phyloP scores from a whole-genome alignment of 2,113 vertebrate species.

The Phodopus roborovskii region DNA sequence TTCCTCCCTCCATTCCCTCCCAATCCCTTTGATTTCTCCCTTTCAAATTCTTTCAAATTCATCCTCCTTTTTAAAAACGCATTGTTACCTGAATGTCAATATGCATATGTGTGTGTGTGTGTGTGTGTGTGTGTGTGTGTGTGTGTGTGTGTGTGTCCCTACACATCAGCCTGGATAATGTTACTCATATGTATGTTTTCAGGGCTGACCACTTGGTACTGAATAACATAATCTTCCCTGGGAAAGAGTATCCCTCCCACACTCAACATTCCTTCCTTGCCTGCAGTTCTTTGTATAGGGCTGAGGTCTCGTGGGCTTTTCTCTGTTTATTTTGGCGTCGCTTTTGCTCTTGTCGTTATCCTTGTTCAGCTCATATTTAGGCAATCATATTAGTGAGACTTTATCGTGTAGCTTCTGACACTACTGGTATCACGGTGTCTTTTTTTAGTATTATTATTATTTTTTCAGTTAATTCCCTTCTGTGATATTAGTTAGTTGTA shows the following conservation, averaged over 20 bases:
- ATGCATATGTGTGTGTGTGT: no score
- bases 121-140: no score
- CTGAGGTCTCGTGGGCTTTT: neutral
- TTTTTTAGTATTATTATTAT: no score
- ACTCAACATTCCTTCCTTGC: neutral
- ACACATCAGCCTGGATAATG: neutral
- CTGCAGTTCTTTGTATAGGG: neutral
- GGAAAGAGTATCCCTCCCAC: neutral
- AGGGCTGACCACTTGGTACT: neutral
- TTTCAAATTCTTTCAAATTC: no score
- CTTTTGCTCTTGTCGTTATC: neutral
- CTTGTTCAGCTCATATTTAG: neutral
- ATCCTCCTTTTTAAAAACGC: neutral
- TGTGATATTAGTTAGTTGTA: neutral
- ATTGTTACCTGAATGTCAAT: neutral
- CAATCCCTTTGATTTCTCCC: neutral
- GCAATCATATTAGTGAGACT: neutral
- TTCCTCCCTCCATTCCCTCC: neutral
- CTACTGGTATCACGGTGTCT: neutral
- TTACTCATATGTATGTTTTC: neutral
- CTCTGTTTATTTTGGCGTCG: neutral
- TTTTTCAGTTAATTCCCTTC: neutral
- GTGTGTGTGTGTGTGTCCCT: no score
- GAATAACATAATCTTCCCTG: neutral
- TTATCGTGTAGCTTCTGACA: neutral